Base-by-base conservation (phyloP, 2,113 vertebrate genomes). In the Hyla sarda region DNA sequence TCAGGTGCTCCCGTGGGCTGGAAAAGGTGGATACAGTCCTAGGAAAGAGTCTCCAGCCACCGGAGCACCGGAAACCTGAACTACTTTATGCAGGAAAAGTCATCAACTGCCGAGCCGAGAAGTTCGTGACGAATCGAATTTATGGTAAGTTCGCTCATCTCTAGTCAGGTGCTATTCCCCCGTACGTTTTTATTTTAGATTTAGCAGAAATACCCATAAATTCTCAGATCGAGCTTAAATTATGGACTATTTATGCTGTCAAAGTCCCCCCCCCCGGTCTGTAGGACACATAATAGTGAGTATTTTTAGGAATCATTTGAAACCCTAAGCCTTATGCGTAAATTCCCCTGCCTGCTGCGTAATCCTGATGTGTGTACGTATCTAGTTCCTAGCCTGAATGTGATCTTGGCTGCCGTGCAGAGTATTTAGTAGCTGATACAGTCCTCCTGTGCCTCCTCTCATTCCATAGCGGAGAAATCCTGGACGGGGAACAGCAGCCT, bases 301-400 rank as follows among this genome's bases (percentile, higher is more conserved):
- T 81, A 81, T 62, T 81, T 81, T 81, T 81, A 62, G 78, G 78
- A 81, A 62, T 81, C 58, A 81, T 81, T 19, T 81, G 78, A 81
- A 81, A 81, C 78, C 78, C 37, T 65, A 81, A 81, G 56, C 56
- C 78, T 81, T 81, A 47, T 65, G 78, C 78, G 78, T 81, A 81
- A 81, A 81, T 81, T 81, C 78, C 78, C 78, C 78, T 81, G 56
- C 78, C 78, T 81, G 78, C 78, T 81, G 78, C 52, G 78, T 81
- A 81, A 81, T 65, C 54, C 52, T 81, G 56, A 81, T 81, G 78
- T 81, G 78, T 81, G 58, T 65, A 81, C 16, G 58, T n/a, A 65
- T 81, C 78, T 34, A 65, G 78, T 81, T 65, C 78, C 78, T 62
- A 81, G 78, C 56, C 77, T 65, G 78, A 81, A 28, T 81, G 78